Percentiles rank a stretch among this genome's conserved stretches.
Evolutionary conservation across 1,140 invertebrate genomes (phyloP).

Genomic region (Fragariocoptes setiger): DNA sequence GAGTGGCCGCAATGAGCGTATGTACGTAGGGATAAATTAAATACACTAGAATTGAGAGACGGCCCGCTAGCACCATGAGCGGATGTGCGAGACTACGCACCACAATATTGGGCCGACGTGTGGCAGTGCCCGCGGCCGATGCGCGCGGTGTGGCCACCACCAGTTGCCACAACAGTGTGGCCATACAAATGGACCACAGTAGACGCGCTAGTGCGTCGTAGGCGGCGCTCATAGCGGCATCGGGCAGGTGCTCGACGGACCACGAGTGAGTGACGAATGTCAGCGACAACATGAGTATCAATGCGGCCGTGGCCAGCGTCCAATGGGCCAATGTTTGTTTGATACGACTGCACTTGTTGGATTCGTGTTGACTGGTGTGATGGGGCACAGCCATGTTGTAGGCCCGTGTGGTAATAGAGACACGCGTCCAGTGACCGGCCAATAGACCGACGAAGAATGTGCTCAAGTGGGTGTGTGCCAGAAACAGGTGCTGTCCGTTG

Average conservation of each 20-base stretch:
- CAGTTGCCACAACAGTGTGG: conserved; percentile 2
- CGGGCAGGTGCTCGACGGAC: not conserved
- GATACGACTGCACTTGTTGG: too few species aligned
- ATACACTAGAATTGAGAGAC: conserved; percentile 3
- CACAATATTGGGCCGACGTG: not conserved
- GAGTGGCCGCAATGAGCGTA: conserved; percentile 5
- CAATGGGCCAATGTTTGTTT: too few species aligned
- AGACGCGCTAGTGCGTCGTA: conserved; percentile 4
- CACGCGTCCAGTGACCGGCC: conserved; percentile 1
- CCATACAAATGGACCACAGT: not conserved
- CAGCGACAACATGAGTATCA: not conserved
- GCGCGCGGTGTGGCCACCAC: too few species aligned
- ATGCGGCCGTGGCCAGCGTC: not conserved
- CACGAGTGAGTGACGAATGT: not conserved
- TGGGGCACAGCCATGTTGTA: not conserved
- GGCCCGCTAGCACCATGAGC: conserved; percentile 2
- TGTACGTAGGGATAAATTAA: conserved; percentile 3
- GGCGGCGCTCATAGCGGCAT: conserved; percentile 5
- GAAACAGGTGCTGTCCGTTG: conserved; percentile 6
- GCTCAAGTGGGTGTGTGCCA: conserved; percentile 9
- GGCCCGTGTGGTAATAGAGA: not conserved
- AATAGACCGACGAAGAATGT: conserved; percentile 7
- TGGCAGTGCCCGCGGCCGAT: too few species aligned
- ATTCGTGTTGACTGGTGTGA: not conserved
- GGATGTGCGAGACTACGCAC: not conserved